Percentiles rank a stretch among this genome's conserved stretches.
These are phyloP conservation scores for Elgonia sp. DNA, from an alignment of 2,888 invertebrate species.

Conservation along the genomic window DNA sequence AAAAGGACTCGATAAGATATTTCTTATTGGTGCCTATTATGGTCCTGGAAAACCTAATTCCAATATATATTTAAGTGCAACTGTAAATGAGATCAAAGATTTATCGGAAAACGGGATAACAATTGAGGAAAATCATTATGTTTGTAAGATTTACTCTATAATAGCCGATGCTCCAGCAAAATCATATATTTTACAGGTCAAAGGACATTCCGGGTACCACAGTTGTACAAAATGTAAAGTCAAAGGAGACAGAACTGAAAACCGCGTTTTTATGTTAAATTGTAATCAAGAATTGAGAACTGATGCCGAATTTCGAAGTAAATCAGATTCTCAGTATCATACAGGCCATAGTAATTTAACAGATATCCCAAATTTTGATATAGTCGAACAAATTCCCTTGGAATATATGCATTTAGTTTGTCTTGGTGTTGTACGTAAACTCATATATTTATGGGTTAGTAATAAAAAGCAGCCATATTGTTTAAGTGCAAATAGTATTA, in stretches of 20 bases:
- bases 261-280: constrained; percentile 67
- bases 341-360: constrained; percentile 71
- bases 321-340: constrained; percentile 75
- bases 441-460: constrained; percentile 47
- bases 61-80: constrained; percentile 20
- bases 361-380: constrained; percentile 76
- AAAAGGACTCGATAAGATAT: constrained; percentile 47
- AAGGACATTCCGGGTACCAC: constrained; percentile 63
- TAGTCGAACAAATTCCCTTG: constrained; percentile 76
- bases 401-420: constrained; percentile 70
- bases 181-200: constrained; percentile 50
- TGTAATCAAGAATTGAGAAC: constrained; percentile 44
- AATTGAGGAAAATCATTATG: constrained; percentile 46
- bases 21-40: constrained; percentile 75
- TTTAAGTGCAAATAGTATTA: constrained; percentile 29
- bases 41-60: constrained; percentile 68
- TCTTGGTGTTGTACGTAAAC: constrained; percentile 42
- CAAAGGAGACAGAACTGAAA: constrained; percentile 67
- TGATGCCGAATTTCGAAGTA: constrained; percentile 43
- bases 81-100: constrained; percentile 42
- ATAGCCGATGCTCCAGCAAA: constrained; percentile 57
- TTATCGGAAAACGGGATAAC: constrained; percentile 69
- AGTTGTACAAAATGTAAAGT: constrained; percentile 76
- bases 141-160: constrained; percentile 17
- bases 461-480: constrained; percentile 33